Conservation (phyloP, 2,797 vertebrate genomes). For the Sphaeramia orbicularis region DNA sequence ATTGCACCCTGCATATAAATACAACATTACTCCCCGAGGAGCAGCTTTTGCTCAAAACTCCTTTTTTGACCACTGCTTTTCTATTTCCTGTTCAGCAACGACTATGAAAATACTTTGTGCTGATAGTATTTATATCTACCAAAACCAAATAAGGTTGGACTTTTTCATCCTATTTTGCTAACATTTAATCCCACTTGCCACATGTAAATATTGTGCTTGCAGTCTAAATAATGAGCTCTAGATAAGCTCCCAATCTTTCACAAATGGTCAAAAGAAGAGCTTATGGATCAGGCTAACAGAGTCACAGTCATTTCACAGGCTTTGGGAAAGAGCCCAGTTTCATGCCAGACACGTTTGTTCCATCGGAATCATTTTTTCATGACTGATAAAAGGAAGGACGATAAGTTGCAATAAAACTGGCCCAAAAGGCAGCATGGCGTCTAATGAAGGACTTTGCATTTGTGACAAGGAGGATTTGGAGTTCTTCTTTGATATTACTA, state of each 20-base stretch:
- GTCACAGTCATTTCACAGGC: conserved; percentile 60
- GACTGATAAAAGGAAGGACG: conserved; percentile 73
- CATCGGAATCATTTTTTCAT: conserved; percentile 68
- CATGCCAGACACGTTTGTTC: conserved; percentile 71
- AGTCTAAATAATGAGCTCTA: conserved; percentile 60
- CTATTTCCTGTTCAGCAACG: conserved; percentile 8
- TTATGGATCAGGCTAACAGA: conserved; percentile 52
- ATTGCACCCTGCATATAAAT: conserved; percentile 10
- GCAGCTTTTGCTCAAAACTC: not conserved
- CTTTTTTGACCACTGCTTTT: conserved; percentile 35
- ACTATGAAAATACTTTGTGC: conserved; percentile 4
- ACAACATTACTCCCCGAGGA: conserved; percentile 22
- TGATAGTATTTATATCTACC: conserved; percentile 17
- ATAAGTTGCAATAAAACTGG: conserved; percentile 60
- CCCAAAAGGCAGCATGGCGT: conserved; percentile 65
- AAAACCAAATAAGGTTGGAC: conserved; percentile 51
- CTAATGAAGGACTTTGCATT: conserved; percentile 79
- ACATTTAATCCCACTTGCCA: conserved; percentile 35
- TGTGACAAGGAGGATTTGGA: conserved; percentile 72
- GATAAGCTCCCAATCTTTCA: conserved; percentile 51
- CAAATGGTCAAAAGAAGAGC: conserved; percentile 47
- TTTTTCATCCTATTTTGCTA: conserved; percentile 27
- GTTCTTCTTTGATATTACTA: conserved; percentile 72
- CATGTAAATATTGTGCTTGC: conserved; percentile 56
- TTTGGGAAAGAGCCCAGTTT: conserved; percentile 47